These are phyloP conservation scores for Calcarius lapponicus DNA, from an alignment of 2,797 vertebrate species.

Conservation along the genomic window DNA sequence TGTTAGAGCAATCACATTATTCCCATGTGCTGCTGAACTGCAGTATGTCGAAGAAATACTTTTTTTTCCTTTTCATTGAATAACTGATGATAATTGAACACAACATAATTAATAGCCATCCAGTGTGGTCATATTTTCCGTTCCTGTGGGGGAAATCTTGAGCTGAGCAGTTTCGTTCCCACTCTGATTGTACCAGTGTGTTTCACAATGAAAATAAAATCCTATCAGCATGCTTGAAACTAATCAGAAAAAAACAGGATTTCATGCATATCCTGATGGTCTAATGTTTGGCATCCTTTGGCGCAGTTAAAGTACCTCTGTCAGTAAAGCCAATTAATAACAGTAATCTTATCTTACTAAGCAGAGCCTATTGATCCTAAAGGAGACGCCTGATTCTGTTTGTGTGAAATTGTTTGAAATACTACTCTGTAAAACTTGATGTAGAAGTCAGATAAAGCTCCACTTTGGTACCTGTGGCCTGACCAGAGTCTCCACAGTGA, in stretches of 20 bases:
- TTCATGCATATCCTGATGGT: slow-evolving; percentile 57
- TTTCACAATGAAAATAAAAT: slow-evolving; percentile 54
- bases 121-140: slow-evolving; percentile 58
- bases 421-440: slow-evolving; percentile 73
- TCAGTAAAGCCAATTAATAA: slow-evolving; percentile 77
- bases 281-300: slow-evolving; percentile 57
- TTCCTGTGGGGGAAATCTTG: slow-evolving; percentile 44
- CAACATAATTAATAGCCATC: slow-evolving; percentile 41
- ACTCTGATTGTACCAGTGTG: slow-evolving; percentile 40
- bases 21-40: slow-evolving; percentile 27
- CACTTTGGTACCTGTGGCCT: slow-evolving; percentile 57
- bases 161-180: slow-evolving; percentile 27
- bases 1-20: slow-evolving; percentile 24
- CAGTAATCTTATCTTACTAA: slow-evolving; percentile 74
- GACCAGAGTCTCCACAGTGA: slow-evolving; percentile 41
- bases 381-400: slow-evolving; percentile 70
- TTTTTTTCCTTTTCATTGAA: background rate
- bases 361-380: slow-evolving; percentile 68
- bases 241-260: slow-evolving; percentile 30
- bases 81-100: slow-evolving; percentile 51
- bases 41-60: background rate
- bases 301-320: slow-evolving; percentile 66
- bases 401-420: slow-evolving; percentile 79
- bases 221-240: slow-evolving; percentile 16
- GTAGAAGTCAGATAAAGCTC: slow-evolving; percentile 68